Evolutionary conservation across 2,113 vertebrate species (phyloP).

Genomic region (Podarcis cretensis): DNA sequence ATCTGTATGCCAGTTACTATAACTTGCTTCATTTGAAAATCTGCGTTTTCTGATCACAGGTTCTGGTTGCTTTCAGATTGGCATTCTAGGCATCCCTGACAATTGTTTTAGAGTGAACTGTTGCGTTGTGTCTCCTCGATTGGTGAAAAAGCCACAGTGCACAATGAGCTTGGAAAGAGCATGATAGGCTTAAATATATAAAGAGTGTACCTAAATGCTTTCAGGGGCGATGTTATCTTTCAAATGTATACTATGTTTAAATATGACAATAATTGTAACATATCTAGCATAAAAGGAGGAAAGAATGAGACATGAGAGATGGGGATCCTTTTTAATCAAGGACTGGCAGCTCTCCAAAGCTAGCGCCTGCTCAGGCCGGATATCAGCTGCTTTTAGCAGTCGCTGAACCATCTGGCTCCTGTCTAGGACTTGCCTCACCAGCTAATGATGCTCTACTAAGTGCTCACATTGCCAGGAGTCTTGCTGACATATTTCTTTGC

Average conservation of each 20-base stretch:
- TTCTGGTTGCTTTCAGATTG: background rate
- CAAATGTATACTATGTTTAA: background rate
- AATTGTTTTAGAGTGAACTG: background rate
- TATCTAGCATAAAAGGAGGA: background rate
- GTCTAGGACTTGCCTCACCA: background rate
- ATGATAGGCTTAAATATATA: background rate
- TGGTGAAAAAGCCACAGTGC: background rate
- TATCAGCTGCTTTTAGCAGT: background rate
- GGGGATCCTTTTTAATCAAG: background rate
- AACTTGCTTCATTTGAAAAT: background rate
- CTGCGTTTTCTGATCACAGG: background rate
- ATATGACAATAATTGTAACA: background rate
- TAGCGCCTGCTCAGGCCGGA: background rate
- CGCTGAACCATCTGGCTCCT: background rate
- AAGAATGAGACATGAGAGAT: background rate
- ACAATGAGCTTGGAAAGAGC: background rate
- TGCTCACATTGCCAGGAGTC: fast-evolving
- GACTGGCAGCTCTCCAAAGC: background rate
- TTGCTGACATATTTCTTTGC: background rate
- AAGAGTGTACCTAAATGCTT: background rate
- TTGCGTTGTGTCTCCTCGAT: background rate
- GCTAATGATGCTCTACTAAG: background rate
- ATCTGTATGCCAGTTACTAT: background rate
- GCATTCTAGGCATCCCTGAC: background rate
- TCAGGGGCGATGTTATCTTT: background rate